These are phyloP conservation scores for Pseudorhiza aurosa DNA, from an alignment of 30 jellyfish, hydroid and myxozoan species.

Conservation along the genomic window DNA sequence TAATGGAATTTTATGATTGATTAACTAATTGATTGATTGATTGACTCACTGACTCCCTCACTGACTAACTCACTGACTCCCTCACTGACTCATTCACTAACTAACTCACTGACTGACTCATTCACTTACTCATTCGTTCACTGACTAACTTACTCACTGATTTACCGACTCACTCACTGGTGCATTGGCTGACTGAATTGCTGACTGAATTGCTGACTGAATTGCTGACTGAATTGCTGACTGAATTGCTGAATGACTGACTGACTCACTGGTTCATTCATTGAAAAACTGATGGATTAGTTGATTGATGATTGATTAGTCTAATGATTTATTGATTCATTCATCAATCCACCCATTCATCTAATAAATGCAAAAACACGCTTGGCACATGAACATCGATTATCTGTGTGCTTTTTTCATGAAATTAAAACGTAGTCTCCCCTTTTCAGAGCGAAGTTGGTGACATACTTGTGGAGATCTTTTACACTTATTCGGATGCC, in stretches of 20 bases:
- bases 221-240: neutral
- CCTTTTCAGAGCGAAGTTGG: slow-evolving; percentile 52
- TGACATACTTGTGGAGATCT: slow-evolving; percentile 52
- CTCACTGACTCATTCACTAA: neutral
- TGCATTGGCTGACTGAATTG: neutral
- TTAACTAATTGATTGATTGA: neutral
- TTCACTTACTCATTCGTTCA: neutral
- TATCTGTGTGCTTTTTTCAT: too few species aligned
- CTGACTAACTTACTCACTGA: neutral
- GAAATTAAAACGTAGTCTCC: too few species aligned
- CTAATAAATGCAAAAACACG: too few species aligned
- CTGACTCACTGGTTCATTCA: neutral
- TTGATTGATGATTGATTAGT: neutral
- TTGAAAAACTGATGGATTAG: neutral
- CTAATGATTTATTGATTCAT: neutral
- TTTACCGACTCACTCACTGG: neutral
- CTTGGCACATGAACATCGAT: too few species aligned
- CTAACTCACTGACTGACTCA: neutral
- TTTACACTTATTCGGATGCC: slow-evolving; percentile 22
- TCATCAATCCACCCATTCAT: neutral
- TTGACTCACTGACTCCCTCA: neutral
- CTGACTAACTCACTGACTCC: slow-evolving; percentile 1
- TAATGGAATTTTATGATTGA: neutral
- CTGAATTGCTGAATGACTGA: neutral
- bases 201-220: neutral